phyloP scores from a whole-genome alignment of 2,797 vertebrate genomes.

The Enteromius argenteus region DNA sequence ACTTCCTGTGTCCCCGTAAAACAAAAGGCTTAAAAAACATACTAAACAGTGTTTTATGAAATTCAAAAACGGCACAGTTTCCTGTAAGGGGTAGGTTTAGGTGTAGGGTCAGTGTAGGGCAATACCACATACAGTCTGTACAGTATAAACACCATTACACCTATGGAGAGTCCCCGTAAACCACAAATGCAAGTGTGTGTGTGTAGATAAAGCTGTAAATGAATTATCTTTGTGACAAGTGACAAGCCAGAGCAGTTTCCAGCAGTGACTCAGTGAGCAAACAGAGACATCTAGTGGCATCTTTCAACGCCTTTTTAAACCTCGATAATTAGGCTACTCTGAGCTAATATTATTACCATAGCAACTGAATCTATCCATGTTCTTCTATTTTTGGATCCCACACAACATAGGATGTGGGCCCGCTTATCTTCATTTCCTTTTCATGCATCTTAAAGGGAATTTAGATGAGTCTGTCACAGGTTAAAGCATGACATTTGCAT shows the following conservation, averaged over 20 bases:
- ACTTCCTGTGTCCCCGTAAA: no score
- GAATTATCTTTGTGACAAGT: background rate
- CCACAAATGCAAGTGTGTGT: no score
- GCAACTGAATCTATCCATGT: constrained; percentile 58
- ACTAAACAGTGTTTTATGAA: no score
- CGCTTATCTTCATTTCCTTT: constrained; percentile 8
- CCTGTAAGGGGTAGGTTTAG: no score
- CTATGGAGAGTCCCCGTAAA: no score
- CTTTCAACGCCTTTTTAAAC: constrained; percentile 1
- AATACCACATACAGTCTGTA: no score
- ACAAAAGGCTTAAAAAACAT: no score
- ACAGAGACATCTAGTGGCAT: constrained; percentile 69
- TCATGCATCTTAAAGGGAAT: constrained; percentile 3
- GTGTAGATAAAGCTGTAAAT: background rate
- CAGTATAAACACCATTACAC: no score
- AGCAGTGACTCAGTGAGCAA: constrained; percentile 45
- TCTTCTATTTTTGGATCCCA: constrained; percentile 43
- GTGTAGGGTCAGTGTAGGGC: no score
- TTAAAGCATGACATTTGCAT: background rate
- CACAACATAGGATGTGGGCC: constrained; percentile 13
- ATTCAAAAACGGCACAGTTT: no score
- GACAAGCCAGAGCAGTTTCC: background rate
- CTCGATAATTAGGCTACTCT: constrained; percentile 10
- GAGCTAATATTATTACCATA: constrained; percentile 61
- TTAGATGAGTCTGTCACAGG: background rate